phyloP scores from a whole-genome alignment of 1,140 invertebrate genomes.

The Heterodera carotae region DNA sequence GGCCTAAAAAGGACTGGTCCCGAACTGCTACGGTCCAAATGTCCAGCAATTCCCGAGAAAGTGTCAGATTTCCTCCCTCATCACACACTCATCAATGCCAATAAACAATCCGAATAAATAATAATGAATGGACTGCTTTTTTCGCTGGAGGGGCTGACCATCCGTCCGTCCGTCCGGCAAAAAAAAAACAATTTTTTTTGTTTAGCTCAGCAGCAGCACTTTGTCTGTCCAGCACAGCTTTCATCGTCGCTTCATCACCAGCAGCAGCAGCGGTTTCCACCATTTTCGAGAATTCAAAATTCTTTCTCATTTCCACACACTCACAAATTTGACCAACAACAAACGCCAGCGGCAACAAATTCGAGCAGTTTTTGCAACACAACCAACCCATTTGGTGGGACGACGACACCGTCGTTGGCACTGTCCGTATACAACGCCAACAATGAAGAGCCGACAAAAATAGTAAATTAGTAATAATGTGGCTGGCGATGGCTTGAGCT shows the following conservation, averaged over 20 bases:
- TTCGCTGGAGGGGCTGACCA: no score
- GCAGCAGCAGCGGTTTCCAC: neutral
- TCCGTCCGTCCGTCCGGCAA: no score
- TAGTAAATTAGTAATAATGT: no score
- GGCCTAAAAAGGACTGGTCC: no score
- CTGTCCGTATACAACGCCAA: neutral
- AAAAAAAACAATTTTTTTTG: no score
- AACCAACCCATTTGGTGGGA: neutral
- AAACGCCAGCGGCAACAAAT: neutral
- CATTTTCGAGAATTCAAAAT: neutral
- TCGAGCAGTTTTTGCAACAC: neutral
- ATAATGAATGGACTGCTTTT: no score
- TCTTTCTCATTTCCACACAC: neutral
- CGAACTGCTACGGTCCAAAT: no score
- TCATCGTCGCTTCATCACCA: neutral
- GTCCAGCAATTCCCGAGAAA: no score
- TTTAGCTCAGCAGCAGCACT: neutral
- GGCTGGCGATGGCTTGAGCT: no score
- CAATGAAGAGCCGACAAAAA: neutral
- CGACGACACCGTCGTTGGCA: neutral
- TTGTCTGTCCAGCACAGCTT: neutral
- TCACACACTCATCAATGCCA: no score
- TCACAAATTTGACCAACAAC: neutral
- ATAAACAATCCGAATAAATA: no score
- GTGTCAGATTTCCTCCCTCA: no score